Conservation (phyloP, 2,797 vertebrate species). For the Onychomys arenicola region DNA sequence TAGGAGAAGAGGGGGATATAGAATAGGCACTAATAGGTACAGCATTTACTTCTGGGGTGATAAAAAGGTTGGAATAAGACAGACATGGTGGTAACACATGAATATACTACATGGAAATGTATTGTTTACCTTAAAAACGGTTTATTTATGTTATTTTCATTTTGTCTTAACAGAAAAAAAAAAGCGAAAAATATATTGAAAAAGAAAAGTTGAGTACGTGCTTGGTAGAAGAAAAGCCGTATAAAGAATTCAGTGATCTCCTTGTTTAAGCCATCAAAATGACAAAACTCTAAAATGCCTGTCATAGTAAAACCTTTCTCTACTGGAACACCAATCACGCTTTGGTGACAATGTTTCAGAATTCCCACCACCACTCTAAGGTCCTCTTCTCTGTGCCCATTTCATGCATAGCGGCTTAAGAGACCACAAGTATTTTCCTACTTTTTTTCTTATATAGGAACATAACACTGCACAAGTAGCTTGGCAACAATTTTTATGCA, state of each 20-base stretch:
- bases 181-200: not conserved
- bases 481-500: slow-evolving; percentile 6
- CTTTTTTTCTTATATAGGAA: slow-evolving; percentile 44
- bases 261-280: slow-evolving; percentile 32
- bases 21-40: not conserved
- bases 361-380: not conserved
- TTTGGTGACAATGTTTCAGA: slow-evolving; percentile 2
- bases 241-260: slow-evolving; percentile 35
- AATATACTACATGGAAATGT: slow-evolving; percentile 3
- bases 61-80: slow-evolving; percentile 49
- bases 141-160: slow-evolving; percentile 34
- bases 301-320: not conserved
- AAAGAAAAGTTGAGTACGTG: slow-evolving; percentile 28
- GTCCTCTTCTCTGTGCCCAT: not conserved
- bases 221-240: slow-evolving; percentile 7
- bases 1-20: not conserved
- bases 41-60: not conserved
- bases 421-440: slow-evolving; percentile 11
- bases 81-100: not conserved
- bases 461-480: not conserved
- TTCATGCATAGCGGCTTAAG: slow-evolving; percentile 16
- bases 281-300: slow-evolving; percentile 17
- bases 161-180: not conserved
- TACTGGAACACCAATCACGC: not conserved
- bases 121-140: slow-evolving; percentile 12